A percentile compares a stretch with the other conserved stretches of the same genome.
phyloP scores from a whole-genome alignment of 1,140 invertebrate species.

The Lepidurus apus region DNA sequence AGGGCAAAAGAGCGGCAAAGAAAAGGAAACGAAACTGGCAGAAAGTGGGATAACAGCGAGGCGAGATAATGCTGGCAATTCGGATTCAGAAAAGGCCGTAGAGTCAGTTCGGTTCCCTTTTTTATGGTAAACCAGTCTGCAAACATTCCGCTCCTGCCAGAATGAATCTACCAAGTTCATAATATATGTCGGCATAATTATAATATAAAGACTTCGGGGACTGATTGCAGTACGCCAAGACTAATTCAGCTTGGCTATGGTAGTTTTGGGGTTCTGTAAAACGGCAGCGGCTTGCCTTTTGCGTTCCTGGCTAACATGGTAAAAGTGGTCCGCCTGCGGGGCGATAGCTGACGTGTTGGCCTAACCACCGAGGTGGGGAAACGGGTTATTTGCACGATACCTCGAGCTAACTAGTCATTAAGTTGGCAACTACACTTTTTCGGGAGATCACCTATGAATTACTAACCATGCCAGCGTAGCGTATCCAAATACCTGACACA shows the following conservation, averaged over 20 bases:
- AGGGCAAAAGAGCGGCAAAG: too few relatives aligned
- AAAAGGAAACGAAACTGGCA: not conserved
- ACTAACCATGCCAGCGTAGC: too few relatives aligned
- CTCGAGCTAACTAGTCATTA: too few relatives aligned
- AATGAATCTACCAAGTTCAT: not conserved
- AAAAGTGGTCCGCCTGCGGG: too few relatives aligned
- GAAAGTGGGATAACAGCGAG: not conserved
- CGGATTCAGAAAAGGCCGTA: not conserved
- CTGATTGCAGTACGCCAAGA: slow-evolving; percentile 1
- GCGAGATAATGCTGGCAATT: not conserved
- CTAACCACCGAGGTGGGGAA: too few relatives aligned
- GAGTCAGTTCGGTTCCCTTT: not conserved
- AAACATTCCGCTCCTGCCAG: not conserved
- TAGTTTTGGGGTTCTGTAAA: not conserved
- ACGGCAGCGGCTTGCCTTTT: too few relatives aligned
- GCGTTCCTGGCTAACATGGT: too few relatives aligned
- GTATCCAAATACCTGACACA: too few relatives aligned
- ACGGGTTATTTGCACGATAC: too few relatives aligned
- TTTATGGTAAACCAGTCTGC: not conserved
- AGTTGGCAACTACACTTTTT: too few relatives aligned
- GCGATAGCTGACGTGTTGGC: too few relatives aligned
- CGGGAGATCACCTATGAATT: too few relatives aligned
- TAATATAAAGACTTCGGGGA: not conserved
- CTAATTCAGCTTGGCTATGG: not conserved
- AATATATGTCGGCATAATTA: not conserved